phyloP scores from a whole-genome alignment of 2,888 invertebrate genomes.

The Drosophila diplacantha region DNA sequence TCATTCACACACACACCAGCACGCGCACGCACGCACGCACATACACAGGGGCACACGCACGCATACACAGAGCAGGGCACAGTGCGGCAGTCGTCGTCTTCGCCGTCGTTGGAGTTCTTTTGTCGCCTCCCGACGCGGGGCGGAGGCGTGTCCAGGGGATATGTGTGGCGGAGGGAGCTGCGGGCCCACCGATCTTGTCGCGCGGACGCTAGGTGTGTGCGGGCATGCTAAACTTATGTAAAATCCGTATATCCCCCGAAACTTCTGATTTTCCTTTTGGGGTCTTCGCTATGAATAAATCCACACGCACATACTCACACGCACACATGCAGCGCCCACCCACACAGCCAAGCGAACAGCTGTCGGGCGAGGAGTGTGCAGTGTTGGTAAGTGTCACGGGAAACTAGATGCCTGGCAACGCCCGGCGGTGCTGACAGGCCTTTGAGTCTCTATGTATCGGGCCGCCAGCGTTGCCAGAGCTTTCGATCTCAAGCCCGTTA shows the following conservation, averaged over 20 bases:
- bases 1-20: conserved; percentile 60
- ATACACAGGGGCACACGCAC: conserved; percentile 27
- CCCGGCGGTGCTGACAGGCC: not conserved
- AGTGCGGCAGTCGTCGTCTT: conserved; percentile 1
- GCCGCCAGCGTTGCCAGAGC: too few relatives aligned
- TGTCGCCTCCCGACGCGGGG: conserved; percentile 25
- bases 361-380: conserved; percentile 28
- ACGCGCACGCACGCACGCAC: conserved; percentile 41
- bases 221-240: conserved; percentile 33
- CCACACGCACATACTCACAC: conserved; percentile 42
- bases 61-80: conserved; percentile 13
- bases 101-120: conserved; percentile 4
- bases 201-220: conserved; percentile 19
- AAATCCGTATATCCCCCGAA: conserved; percentile 36
- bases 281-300: conserved; percentile 50
- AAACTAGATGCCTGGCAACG: not conserved
- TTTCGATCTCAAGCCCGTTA: too few relatives aligned
- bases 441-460: not conserved
- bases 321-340: conserved; percentile 31
- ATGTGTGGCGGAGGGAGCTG: conserved; percentile 5
- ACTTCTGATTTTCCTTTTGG: conserved; percentile 37
- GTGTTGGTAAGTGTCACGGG: not conserved
- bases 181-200: conserved; percentile 6
- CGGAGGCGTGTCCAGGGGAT: conserved; percentile 29
- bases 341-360: conserved; percentile 52